Evolutionary conservation across 2,113 vertebrate genomes (phyloP).

Genomic region (Trichechus manatus): DNA sequence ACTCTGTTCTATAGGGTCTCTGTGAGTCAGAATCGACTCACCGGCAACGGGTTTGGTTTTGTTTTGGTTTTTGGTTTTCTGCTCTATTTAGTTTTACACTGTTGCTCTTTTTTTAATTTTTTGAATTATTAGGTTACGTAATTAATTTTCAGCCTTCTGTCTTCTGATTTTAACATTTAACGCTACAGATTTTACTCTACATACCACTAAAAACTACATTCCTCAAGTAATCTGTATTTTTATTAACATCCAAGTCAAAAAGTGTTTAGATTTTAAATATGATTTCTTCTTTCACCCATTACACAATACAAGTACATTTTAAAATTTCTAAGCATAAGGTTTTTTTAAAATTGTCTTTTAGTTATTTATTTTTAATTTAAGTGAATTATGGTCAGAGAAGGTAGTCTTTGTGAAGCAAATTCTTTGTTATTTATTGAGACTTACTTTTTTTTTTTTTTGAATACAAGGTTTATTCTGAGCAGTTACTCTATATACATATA

Average conservation of each 20-base stretch:
- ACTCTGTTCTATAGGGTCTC: no score
- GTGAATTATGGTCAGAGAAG: constrained; percentile 23
- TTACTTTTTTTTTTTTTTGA: not conserved
- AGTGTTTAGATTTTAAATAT: constrained; percentile 41
- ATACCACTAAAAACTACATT: constrained; percentile 4
- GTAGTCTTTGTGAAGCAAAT: not conserved
- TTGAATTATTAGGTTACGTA: not conserved
- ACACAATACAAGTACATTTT: not conserved
- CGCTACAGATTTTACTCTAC: not conserved
- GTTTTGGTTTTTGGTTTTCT: not conserved
- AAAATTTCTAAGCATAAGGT: constrained; percentile 42
- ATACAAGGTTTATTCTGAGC: no score
- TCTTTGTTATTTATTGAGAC: constrained; percentile 9
- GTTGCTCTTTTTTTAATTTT: not conserved
- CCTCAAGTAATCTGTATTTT: constrained; percentile 15
- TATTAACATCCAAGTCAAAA: not conserved
- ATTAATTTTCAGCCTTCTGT: not conserved
- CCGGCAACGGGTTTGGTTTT: no score
- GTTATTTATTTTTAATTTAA: constrained; percentile 34
- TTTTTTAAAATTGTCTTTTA: not conserved
- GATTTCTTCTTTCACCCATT: constrained; percentile 7
- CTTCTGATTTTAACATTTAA: not conserved
- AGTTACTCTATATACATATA: no score
- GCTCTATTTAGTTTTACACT: not conserved
- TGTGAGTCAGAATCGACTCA: no score